These are phyloP conservation scores for Urocyon cinereoargenteus DNA, from an alignment of 2,797 vertebrate species.

Conservation along the genomic window DNA sequence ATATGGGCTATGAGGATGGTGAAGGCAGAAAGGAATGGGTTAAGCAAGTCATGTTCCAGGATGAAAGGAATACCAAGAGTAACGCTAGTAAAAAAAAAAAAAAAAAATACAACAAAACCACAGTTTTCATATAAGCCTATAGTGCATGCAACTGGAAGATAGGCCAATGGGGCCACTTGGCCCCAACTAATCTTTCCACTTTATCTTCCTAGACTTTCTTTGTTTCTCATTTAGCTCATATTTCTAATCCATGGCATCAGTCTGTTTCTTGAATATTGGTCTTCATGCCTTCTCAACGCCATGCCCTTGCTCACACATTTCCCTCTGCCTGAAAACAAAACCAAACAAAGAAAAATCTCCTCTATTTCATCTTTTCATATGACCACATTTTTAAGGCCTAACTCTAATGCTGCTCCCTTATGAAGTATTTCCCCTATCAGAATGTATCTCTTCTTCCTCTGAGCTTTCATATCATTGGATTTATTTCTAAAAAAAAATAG, in stretches of 20 bases:
- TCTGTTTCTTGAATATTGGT: neutral
- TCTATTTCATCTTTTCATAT: neutral
- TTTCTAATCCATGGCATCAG: neutral
- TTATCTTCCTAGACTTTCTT: neutral
- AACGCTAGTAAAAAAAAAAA: neutral
- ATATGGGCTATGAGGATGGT: neutral
- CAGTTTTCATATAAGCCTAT: neutral
- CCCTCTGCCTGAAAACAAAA: neutral
- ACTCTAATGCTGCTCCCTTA: neutral
- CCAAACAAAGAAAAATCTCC: neutral
- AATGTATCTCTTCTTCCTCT: neutral
- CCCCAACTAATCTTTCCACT: neutral
- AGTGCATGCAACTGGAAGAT: neutral
- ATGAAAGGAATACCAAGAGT: neutral
- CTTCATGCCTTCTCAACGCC: neutral
- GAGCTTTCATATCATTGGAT: neutral
- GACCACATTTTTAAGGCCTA: neutral
- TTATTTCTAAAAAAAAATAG: neutral
- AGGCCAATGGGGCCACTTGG: neutral
- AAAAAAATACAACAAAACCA: neutral
- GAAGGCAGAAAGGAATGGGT: neutral
- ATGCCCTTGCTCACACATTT: neutral
- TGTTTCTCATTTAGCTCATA: neutral
- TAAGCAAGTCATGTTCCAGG: neutral
- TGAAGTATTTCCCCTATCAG: neutral